Percentiles rank a stretch among this genome's conserved stretches.
These are phyloP conservation scores for Mandrillus leucophaeus DNA, from an alignment of 2,113 vertebrate species.

Conservation along the genomic window DNA sequence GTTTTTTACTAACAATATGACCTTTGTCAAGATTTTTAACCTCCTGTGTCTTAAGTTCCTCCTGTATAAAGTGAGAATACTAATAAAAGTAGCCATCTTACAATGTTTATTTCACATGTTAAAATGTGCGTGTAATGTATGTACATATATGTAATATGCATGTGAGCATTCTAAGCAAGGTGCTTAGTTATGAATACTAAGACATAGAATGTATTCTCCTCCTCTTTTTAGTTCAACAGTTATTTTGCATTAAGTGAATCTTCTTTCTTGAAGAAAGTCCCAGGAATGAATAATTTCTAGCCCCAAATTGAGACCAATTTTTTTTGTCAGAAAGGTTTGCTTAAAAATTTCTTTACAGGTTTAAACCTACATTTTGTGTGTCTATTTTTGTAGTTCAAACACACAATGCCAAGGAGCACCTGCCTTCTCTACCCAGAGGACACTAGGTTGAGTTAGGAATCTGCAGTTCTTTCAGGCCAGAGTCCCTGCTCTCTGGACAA, in stretches of 20 bases:
- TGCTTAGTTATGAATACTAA: background rate
- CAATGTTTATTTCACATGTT: background rate
- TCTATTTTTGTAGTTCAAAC: background rate
- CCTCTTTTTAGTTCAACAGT: background rate
- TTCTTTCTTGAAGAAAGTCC: conserved; percentile 34
- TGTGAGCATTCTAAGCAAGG: background rate
- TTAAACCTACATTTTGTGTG: background rate
- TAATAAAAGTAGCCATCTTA: background rate
- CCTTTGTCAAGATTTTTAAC: background rate
- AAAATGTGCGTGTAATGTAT: background rate
- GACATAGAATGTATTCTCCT: background rate
- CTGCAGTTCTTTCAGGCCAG: background rate
- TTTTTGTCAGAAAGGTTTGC: background rate
- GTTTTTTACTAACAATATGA: background rate
- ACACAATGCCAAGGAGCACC: background rate
- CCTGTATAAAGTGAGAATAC: background rate
- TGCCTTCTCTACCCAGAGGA: background rate
- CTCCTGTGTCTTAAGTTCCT: background rate
- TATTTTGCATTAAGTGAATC: conserved; percentile 13
- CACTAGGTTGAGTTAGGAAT: background rate
- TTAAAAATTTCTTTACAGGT: background rate
- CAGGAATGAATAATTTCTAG: background rate
- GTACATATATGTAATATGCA: background rate
- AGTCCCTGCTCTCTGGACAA: background rate
- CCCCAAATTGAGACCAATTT: background rate